Conservation (phyloP, 2,888 invertebrate genomes). For the Scaptomyza cyrtandrae region DNA sequence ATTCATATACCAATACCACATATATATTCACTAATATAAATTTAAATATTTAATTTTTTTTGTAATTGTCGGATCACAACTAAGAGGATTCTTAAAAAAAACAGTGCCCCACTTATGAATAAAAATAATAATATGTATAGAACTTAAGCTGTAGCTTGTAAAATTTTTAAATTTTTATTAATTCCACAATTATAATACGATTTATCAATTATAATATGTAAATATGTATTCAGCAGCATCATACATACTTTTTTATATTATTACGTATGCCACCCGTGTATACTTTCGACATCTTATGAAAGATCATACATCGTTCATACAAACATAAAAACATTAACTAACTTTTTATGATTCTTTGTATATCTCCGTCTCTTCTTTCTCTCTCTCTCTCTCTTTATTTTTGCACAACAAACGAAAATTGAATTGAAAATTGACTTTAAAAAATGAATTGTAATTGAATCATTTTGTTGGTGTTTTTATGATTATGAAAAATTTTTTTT, state of each 20-base stretch:
- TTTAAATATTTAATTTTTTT: slow-evolving; percentile 1
- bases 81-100: neutral
- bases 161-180: slow-evolving; percentile 39
- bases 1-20: slow-evolving; percentile 3
- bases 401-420: slow-evolving; percentile 24
- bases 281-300: slow-evolving; percentile 10
- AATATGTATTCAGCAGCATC: slow-evolving; percentile 26
- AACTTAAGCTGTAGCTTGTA: slow-evolving; percentile 53
- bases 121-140: slow-evolving; percentile 21
- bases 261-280: slow-evolving; percentile 16
- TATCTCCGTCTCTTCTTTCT: slow-evolving; percentile 52
- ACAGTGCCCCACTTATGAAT: slow-evolving; percentile 17
- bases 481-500: slow-evolving; percentile 8
- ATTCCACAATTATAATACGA: slow-evolving; percentile 4
- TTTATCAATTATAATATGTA: slow-evolving; percentile 17
- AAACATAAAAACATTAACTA: slow-evolving; percentile 24
- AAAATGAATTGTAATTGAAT: slow-evolving; percentile 16
- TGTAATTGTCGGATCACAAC: slow-evolving; percentile 7
- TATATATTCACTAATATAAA: slow-evolving; percentile 11
- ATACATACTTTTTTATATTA: slow-evolving; percentile 16
- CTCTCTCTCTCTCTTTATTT: slow-evolving; percentile 12
- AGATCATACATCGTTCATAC: slow-evolving; percentile 11
- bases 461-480: slow-evolving; percentile 1
- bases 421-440: slow-evolving; percentile 37
- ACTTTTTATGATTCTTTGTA: slow-evolving; percentile 50